Base-by-base conservation (phyloP, 1,140 invertebrate genomes). In the Cyclina sinensis region DNA sequence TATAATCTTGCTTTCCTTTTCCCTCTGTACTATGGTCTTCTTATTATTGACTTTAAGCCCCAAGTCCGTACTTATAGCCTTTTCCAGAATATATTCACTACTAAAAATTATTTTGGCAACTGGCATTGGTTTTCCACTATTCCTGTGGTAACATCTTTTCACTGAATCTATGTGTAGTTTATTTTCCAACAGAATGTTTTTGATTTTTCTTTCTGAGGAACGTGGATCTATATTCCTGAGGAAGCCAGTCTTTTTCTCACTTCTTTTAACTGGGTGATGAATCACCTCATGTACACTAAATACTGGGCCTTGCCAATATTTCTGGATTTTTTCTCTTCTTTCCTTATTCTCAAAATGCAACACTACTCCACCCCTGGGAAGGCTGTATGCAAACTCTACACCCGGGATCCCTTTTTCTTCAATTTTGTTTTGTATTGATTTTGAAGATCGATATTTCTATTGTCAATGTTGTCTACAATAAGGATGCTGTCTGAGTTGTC, bases 111-210 rank as follows among this genome's bases (percentile, higher is more conserved):
- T 2, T 78, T 78, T 78, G 1, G 46, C 24, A 7, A 48, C 1
- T 21, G 74, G 74, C 74, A 78, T 78, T n/a, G 74, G 74, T 30
- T 48, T 78, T n/a, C 74, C 74, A 78, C 74, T 32, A 48, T 48
- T 21, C 24, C 74, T 78, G 18, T 78, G 74, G 24, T 24, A 78
- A 27, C 74, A 51, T 12, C 74, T 78, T 78, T 78, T 48, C 7
- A 51, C 74, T 24, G 74, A 48, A 16, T 27, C 43, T 27, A 54
- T 48, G 5, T 54, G 9, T 11, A 39, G 27, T 43, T 48, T 5
- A 14, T 21, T 78, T 9, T 18, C 24, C 9, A 32, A 1, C 11
- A 78, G 27, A 11, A 51, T 18, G 9, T 39, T 9, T 46, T 24
- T 18, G 4, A 78, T 24, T 48, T 54, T 43, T 24, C 51, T 51